phyloP scores from a whole-genome alignment of 2,888 invertebrate genomes.

The Coelinius sp. region DNA sequence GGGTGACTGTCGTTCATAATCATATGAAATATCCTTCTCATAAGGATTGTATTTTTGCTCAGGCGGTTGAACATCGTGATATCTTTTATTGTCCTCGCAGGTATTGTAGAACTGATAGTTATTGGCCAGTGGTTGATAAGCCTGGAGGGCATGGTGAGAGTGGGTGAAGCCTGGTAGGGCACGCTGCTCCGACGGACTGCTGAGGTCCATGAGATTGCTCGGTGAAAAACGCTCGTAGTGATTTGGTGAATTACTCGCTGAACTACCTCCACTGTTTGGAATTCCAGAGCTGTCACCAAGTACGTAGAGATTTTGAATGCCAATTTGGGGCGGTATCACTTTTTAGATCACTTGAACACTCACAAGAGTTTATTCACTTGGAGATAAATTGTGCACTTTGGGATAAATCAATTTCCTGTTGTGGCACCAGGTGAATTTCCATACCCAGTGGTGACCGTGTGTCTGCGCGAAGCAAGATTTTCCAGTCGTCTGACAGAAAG shows the following conservation, averaged over 20 bases:
- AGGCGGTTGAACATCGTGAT: conserved; percentile 42
- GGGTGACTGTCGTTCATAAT: conserved; percentile 56
- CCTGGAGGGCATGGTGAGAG: conserved; percentile 42
- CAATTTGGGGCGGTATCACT: conserved; percentile 42
- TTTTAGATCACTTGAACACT: not conserved
- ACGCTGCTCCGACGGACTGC: conserved; percentile 57
- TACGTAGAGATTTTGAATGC: conserved; percentile 51
- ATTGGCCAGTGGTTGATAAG: conserved; percentile 30
- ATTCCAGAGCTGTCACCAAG: conserved; percentile 61
- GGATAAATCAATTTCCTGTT: no score
- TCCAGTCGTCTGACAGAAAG: not conserved
- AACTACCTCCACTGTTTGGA: conserved; percentile 63
- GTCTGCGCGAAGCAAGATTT: not conserved
- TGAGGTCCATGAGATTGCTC: conserved; percentile 62
- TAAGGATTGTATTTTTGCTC: conserved; percentile 32
- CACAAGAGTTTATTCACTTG: no score
- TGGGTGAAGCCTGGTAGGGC: conserved; percentile 47
- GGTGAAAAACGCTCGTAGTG: conserved; percentile 61
- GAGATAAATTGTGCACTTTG: no score
- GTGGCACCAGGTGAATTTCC: no score
- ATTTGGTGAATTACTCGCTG: conserved; percentile 63
- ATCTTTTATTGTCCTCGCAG: conserved; percentile 51
- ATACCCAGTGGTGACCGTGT: no score
- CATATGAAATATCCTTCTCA: conserved; percentile 49
- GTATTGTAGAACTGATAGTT: conserved; percentile 54